Base-by-base conservation (phyloP, 2,797 vertebrate species). In the Salmo trutta region DNA sequence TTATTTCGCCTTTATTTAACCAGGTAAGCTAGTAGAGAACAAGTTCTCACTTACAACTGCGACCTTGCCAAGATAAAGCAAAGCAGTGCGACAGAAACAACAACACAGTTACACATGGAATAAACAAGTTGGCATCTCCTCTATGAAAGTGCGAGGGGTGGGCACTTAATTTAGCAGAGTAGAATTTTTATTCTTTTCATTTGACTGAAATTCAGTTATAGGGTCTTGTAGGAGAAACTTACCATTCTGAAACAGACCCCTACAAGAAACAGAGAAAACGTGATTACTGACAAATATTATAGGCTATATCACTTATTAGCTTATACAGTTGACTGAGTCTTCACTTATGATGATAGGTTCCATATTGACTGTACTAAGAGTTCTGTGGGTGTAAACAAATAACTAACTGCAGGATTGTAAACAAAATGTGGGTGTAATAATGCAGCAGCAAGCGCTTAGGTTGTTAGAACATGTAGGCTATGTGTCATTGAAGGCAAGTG, bases 231-330 rank as follows among this genome's bases (percentile, higher is more conserved):
- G 10, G 41, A 14, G 41, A 12, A 47, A 92, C 97, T 97, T 94
- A 98, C 97, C 97, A 98, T 97, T 88, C 97, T 93, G 95, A 98
- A 98, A 88, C 96, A 98, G 70, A 98, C 97, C 69, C 97, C 97
- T 98, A 91, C 75, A 75, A 84, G 83, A 77, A 62, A 86, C 80
- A 64, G 0, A 79, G 8, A 80, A 8, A 47, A 14, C 10, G 2
- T 47, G 41, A 47, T 47, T 47, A 47, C 10, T 47, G 41, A 47
- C 10, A 47, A 47, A 47, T 47, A 3, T 47, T 14, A 12, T 12
- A 47, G 41, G 41, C 41, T 47, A 12, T 47, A 3, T 47, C 41
- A 47, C 41, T 12, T 47, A 47, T 47, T 47, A 47, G 59, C 17
- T 36, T 14, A 19, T 19, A 36, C 33, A 24, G 24, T 29, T 66